phyloP scores from a whole-genome alignment of 2,113 vertebrate species.

The Hyla sarda region DNA sequence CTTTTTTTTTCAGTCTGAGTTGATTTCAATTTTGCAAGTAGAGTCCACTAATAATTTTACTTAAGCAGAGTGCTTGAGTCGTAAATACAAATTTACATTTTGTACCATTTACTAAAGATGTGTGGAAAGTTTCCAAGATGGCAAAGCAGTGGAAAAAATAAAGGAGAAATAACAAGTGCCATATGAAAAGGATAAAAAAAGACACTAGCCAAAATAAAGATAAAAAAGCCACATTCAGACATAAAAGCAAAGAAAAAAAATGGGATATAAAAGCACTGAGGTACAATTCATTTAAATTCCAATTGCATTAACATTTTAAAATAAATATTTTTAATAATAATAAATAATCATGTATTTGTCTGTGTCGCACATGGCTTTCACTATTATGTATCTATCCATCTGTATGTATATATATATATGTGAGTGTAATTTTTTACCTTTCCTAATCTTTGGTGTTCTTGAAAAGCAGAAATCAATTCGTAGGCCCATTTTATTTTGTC shows the following conservation, averaged over 20 bases:
- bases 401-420: not conserved
- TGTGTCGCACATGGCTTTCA: not conserved
- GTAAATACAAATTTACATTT: conserved; percentile 49
- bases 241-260: not conserved
- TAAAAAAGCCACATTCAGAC: not conserved
- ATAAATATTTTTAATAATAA: not conserved
- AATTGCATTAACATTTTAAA: too few species aligned
- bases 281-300: not conserved
- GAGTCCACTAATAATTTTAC: conserved; percentile 28
- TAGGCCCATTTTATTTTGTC: conserved; percentile 90
- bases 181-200: not conserved
- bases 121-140: conserved; percentile 8
- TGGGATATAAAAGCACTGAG: not conserved
- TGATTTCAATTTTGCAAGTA: conserved; percentile 9
- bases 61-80: conserved; percentile 4
- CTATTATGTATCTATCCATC: not conserved
- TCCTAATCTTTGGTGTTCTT: conserved; percentile 90
- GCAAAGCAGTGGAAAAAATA: not conserved
- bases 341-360: not conserved
- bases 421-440: conserved; percentile 80
- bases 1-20: conserved; percentile 30
- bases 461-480: conserved; percentile 91
- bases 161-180: not conserved
- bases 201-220: not conserved
- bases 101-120: conserved; percentile 65